phyloP scores from a whole-genome alignment of 2,888 invertebrate species.

The Ectobius pallidus region DNA sequence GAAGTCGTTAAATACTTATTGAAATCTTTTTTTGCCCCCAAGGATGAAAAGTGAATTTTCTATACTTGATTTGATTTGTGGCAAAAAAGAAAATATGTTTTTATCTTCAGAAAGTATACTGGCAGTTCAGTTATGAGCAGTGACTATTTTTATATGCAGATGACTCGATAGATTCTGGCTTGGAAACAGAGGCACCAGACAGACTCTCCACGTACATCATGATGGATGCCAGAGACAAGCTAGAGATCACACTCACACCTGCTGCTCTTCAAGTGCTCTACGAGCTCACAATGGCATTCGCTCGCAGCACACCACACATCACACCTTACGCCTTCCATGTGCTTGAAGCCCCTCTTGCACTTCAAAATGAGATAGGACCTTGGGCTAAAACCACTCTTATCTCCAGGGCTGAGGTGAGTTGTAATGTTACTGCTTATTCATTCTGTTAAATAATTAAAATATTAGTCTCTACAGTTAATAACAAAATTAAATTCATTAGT shows the following conservation, averaged over 20 bases:
- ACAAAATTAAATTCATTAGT: too few relatives aligned
- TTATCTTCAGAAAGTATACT: too few relatives aligned
- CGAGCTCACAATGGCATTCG: slow-evolving; percentile 54
- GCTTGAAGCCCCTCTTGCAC: slow-evolving; percentile 55
- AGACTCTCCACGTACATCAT: slow-evolving; percentile 69
- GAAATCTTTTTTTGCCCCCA: too few relatives aligned
- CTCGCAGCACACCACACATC: slow-evolving; percentile 54
- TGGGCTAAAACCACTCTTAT: slow-evolving; percentile 49
- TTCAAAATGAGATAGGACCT: slow-evolving; percentile 68
- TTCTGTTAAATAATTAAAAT: too few relatives aligned
- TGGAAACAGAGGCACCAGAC: slow-evolving; percentile 56
- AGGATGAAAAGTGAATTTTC: too few relatives aligned
- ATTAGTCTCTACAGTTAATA: too few relatives aligned
- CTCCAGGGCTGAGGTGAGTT: slow-evolving; percentile 47
- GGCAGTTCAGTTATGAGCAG: too few relatives aligned
- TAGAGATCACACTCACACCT: slow-evolving; percentile 73
- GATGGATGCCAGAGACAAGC: slow-evolving; percentile 68
- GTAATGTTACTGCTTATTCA: too few relatives aligned
- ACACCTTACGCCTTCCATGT: slow-evolving; percentile 53
- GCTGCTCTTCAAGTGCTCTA: slow-evolving; percentile 65
- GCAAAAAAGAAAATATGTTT: too few relatives aligned
- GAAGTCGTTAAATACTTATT: too few relatives aligned
- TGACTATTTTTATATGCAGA: too few relatives aligned
- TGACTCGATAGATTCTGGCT: slow-evolving; percentile 61
- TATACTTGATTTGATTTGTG: too few relatives aligned